Evolutionary conservation across 2,113 vertebrate species (phyloP).

Genomic region (Danionella cerebrum): DNA sequence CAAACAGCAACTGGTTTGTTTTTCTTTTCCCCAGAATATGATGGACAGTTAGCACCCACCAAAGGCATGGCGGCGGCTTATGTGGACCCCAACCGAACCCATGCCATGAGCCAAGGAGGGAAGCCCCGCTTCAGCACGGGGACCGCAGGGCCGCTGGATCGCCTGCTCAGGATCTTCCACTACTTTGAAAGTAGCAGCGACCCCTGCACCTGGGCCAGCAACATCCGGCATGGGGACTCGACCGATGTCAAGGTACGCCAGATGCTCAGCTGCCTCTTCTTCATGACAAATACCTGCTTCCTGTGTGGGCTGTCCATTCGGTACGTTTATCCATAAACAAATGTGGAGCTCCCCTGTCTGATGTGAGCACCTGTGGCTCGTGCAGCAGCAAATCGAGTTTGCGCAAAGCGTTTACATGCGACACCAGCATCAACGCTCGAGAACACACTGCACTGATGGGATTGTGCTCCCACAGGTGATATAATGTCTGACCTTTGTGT

Average conservation of each 20-base stretch:
- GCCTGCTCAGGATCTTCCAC: constrained; percentile 93
- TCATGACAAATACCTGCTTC: too few species aligned
- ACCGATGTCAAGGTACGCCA: constrained; percentile 89
- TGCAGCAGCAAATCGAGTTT: too few species aligned
- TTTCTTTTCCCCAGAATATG: constrained; percentile 77
- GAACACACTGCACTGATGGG: too few species aligned
- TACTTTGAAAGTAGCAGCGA: constrained; percentile 92
- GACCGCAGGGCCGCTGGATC: constrained; percentile 80
- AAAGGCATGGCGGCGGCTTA: constrained; percentile 96
- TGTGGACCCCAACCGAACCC: constrained; percentile 92
- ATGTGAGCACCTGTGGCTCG: too few species aligned
- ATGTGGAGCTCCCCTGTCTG: too few species aligned
- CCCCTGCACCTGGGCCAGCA: constrained; percentile 88
- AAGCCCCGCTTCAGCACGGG: constrained; percentile 80
- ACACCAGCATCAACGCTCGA: too few species aligned
- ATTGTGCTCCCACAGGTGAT: too few species aligned
- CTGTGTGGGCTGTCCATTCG: too few species aligned
- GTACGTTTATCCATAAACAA: too few species aligned
- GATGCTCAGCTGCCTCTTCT: neutral
- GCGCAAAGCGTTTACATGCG: too few species aligned
- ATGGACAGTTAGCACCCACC: constrained; percentile 90
- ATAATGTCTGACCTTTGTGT: too few species aligned
- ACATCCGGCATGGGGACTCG: constrained; percentile 91
- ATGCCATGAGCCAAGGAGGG: constrained; percentile 74
- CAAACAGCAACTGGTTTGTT: too few species aligned